Evolutionary conservation across 2,888 invertebrate genomes (phyloP), one percentile per base, ranked within the genome.

Genomic region (Lepidocyrtoides sp.): DNA sequence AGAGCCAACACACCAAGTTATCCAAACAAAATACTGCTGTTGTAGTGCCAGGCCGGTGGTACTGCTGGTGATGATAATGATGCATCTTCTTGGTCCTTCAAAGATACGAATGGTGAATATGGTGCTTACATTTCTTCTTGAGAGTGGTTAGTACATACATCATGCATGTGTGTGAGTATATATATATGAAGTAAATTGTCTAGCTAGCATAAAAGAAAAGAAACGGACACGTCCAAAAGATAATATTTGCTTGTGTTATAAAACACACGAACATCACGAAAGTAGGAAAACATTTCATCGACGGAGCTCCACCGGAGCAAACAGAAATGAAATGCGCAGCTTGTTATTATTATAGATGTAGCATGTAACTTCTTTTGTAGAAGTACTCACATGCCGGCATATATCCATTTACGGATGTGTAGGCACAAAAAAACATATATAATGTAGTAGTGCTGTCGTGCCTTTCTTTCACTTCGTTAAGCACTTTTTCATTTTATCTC

Each of bases 381-480:
- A 36, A 36, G 36, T 4, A 7, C 5, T 41, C 3, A 1, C 41
- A 72, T 32, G 8, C 7, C 14, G 8, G n/a, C 36, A n/a, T n/a
- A n/a, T n/a, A n/a, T 1, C 1, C 17, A 5, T 66, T 7, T 66
- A 23, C 23, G 26, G 0, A 60, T 2, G 0, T n/a, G n/a, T n/a
- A 23, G 20, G 66, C 29, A 2, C 29, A 36, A 36, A 8, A 66
- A 5, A 17, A 32, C 14, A 20, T 7, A 60, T 60, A 60, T 20
- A 23, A 23, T 10, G 20, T 20, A n/a, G n/a, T 32, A 51, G 26
- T 81, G 44, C 44, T 26, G 66, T 83, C 82, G 23, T 41, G 81
- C 44, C 69, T 84, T 84, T 69, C 84, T 84, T 84, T 84, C 84
- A 84, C 84, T 84, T 83, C 83, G 81, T 81, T 81, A 81, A 81